These are phyloP conservation scores for Penaeus japonicus DNA, from an alignment of 1,140 invertebrate species.

Conservation along the genomic window DNA sequence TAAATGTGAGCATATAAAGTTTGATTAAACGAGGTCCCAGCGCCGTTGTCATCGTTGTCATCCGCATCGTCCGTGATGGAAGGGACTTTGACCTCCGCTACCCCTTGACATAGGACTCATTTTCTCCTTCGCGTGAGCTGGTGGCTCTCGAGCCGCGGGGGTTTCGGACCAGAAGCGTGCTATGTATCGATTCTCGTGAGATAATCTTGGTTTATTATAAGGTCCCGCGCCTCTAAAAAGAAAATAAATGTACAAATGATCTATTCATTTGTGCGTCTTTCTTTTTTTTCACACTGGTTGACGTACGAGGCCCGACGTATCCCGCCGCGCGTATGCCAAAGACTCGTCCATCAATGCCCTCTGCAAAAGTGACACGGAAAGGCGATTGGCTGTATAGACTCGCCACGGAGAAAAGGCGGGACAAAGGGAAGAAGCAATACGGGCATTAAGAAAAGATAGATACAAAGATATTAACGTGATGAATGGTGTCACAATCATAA, in stretches of 20 bases:
- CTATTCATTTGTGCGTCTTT: conserved; percentile 22
- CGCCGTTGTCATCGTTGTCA: conserved; percentile 14
- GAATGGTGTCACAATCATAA: conserved; percentile 26
- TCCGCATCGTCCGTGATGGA: not conserved
- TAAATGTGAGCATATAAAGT: not conserved
- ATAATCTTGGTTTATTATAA: conserved; percentile 24
- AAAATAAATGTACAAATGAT: conserved; percentile 22
- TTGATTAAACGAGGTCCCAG: conserved; percentile 18
- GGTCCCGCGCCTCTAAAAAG: not conserved
- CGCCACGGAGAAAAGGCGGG: no score
- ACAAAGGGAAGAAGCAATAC: no score
- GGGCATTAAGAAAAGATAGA: no score
- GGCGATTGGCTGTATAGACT: no score
- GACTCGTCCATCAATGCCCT: no score
- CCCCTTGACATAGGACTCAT: no score
- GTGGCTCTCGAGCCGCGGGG: no score
- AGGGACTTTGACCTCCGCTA: not conserved
- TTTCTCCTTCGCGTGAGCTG: no score
- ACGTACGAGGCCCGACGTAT: not conserved
- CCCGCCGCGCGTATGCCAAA: not conserved
- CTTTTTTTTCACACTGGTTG: not conserved
- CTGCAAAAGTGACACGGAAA: no score
- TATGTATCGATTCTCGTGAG: conserved; percentile 8
- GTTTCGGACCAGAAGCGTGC: not conserved
- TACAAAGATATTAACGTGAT: conserved; percentile 18